Conservation (phyloP, 92 coral and sea anemone genomes). For the Anthopleura xanthogrammica region DNA sequence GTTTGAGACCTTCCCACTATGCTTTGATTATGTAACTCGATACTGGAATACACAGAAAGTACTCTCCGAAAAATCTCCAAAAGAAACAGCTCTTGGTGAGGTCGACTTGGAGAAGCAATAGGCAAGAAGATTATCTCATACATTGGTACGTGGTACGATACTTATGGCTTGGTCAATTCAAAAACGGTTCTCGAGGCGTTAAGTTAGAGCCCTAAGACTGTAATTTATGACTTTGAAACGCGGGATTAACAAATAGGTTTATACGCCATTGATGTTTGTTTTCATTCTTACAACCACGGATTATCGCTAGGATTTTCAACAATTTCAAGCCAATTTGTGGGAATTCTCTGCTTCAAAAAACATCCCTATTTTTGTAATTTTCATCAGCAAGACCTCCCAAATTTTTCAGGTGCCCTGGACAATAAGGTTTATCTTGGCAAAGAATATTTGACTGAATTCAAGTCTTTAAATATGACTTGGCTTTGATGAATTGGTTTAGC, state of each 20-base stretch:
- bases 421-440: too few relatives aligned
- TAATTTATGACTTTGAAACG: neutral
- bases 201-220: neutral
- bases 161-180: neutral
- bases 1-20: neutral
- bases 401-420: too few relatives aligned
- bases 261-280: neutral
- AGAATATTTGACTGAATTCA: too few relatives aligned
- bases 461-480: too few relatives aligned
- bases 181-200: neutral
- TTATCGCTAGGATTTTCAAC: neutral
- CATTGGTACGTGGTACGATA: neutral
- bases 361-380: too few relatives aligned
- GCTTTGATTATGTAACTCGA: neutral
- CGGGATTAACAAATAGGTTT: neutral
- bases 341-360: neutral
- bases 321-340: neutral
- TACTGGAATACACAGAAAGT: neutral
- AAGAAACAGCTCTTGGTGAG: too few relatives aligned
- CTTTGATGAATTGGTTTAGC: too few relatives aligned
- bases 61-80: too few relatives aligned
- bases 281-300: neutral
- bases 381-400: too few relatives aligned
- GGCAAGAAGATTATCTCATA: neutral
- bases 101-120: too few relatives aligned